Evolutionary conservation across 2,888 invertebrate species (phyloP).

Genomic region (Sylvicola cinctus): DNA sequence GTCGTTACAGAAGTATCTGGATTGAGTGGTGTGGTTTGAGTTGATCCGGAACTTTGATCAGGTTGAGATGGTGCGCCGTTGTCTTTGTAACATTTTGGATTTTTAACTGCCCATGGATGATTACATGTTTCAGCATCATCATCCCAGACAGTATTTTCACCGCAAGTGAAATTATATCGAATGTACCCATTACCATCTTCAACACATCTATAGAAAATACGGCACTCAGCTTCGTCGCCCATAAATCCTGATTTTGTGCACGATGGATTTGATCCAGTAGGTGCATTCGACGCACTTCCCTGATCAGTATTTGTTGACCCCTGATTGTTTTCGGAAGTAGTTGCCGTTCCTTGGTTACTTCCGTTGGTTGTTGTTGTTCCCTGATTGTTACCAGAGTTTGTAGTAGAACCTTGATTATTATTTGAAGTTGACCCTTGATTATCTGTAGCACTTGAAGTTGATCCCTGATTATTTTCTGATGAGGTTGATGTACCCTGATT

Average conservation of each 20-base stretch:
- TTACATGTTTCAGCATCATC: conserved; percentile 31
- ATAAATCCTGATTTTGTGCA: conserved; percentile 25
- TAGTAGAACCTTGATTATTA: conserved; percentile 6
- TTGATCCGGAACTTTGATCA: conserved; percentile 6
- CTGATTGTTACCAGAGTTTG: conserved; percentile 3
- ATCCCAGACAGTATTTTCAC: conserved; percentile 35
- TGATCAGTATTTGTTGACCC: neutral
- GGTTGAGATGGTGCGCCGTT: neutral
- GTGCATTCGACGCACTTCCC: conserved; percentile 1
- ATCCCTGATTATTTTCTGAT: neutral
- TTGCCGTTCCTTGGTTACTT: neutral
- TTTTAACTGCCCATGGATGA: conserved; percentile 17
- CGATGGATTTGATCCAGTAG: conserved; percentile 5
- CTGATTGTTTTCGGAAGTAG: neutral
- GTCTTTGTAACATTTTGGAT: conserved; percentile 11
- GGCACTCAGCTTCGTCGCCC: conserved; percentile 28
- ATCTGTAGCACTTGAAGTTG: neutral
- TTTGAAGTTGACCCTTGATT: neutral
- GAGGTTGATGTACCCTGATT: conserved; percentile 6
- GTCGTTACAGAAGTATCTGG: conserved; percentile 2
- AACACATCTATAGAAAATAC: conserved; percentile 36
- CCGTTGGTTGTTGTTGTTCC: neutral
- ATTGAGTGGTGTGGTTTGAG: conserved; percentile 6
- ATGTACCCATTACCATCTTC: conserved; percentile 24
- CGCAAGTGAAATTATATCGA: conserved; percentile 31